Evolutionary conservation across 2,888 invertebrate genomes (phyloP).

Genomic region (Trichopria drosophilae): DNA sequence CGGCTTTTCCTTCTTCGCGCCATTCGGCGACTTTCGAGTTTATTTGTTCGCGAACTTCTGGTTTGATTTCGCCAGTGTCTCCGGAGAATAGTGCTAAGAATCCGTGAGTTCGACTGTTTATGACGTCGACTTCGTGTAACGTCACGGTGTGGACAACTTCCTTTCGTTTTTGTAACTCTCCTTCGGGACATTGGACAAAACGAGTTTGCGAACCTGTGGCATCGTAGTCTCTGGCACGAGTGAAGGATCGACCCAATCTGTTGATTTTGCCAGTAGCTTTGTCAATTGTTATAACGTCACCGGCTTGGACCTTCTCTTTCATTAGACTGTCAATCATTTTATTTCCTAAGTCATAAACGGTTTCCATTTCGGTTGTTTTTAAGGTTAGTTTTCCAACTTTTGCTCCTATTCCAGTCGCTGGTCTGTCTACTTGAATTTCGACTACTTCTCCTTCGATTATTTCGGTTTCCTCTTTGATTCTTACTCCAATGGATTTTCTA

Average conservation of each 20-base stretch:
- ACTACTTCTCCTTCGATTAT: constrained; percentile 99
- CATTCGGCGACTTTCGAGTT: constrained; percentile 97
- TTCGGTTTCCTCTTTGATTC: constrained; percentile 96
- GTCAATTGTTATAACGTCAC: constrained; percentile 97
- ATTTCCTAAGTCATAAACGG: constrained; percentile 95
- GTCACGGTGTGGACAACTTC: constrained; percentile 98
- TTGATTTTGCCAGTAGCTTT: constrained; percentile 96
- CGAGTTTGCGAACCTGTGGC: constrained; percentile 84
- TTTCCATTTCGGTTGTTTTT: constrained; percentile 99
- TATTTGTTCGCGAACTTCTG: constrained; percentile 97
- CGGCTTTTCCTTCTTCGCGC: constrained; percentile 99
- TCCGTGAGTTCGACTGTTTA: constrained; percentile 97
- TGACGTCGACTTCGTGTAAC: constrained; percentile 98
- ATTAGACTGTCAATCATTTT: constrained; percentile 97
- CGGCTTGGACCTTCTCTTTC: constrained; percentile 92
- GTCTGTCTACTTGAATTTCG: constrained; percentile 93
- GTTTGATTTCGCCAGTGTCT: constrained; percentile 99
- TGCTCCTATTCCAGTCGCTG: constrained; percentile 85
- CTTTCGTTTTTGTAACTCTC: constrained; percentile 96
- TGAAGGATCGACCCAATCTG: constrained; percentile 90
- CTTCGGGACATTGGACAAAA: constrained; percentile 98
- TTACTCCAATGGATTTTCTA: constrained; percentile 94
- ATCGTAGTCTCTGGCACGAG: constrained; percentile 95
- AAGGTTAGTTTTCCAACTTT: constrained; percentile 92
- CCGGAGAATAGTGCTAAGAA: constrained; percentile 96